Base-by-base conservation (phyloP, 2,888 invertebrate genomes). In the Periphyllus acericola region DNA sequence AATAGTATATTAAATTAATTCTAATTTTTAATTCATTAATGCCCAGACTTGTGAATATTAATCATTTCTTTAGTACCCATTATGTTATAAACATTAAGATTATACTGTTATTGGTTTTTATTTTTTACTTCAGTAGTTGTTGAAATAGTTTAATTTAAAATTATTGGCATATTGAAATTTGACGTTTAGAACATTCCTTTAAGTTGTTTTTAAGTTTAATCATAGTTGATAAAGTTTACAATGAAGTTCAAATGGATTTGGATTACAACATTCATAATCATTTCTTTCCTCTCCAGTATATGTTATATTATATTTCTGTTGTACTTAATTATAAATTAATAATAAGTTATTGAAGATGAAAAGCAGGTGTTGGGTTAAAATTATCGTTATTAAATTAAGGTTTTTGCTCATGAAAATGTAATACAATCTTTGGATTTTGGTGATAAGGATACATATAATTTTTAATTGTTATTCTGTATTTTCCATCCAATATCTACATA, bases 401-500 rank as follows among this genome's bases (percentile, higher is more conserved):
- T 71, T 86, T 86, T 79, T 86, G 78, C 66, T 78, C 46, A 78
- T 78, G 17, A 76, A 76, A 76, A 36, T 78, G 21, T 60, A 29
- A 60, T 60, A 79, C 55, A 72, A 71, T 32, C 29, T 80, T 55
- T 17, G 29, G 60, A 21, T 72, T 86, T 79, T 80, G 79, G 86
- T 72, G 36, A 55, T 71, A 36, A 71, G 32, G 52, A 80, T 36
- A 60, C 32, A 55, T 52, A 55, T 52, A 68, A 78, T 52, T 85
- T 78, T 78, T 5, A 85, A 34, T 76, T 52, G 71, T 52, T 82
- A 5, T 82, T 32, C 32, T 71, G 29, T 79, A 72, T 55, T 79
- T 86, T 86, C 17, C 17, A 79, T 86, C 36, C 60, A 86, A 72
- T 80, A 71, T 72, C 29, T 60, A 87, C 87, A 87, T 87, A 87